These are phyloP conservation scores for Colinus virginianus DNA, from an alignment of 2,113 vertebrate species.

Conservation along the genomic window DNA sequence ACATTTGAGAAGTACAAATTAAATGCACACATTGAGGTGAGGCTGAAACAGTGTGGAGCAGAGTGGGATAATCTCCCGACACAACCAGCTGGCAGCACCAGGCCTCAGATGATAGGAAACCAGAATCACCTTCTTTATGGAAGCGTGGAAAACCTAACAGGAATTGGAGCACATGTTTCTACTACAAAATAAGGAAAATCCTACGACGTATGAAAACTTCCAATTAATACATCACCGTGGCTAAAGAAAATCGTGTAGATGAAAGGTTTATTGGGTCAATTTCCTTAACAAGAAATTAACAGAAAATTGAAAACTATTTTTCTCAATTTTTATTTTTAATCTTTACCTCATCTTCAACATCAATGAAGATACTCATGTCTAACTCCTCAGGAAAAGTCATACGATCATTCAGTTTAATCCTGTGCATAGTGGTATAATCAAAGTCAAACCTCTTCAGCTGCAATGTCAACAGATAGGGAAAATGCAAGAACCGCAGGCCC, in stretches of 20 bases:
- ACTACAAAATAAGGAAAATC: neutral
- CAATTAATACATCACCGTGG: neutral
- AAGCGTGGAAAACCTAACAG: neutral
- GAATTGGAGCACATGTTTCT: neutral
- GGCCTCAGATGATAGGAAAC: neutral
- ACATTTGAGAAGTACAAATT: neutral
- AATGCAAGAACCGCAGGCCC: constrained; percentile 97
- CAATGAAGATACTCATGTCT: constrained; percentile 98
- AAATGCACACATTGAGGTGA: neutral
- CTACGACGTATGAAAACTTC: neutral
- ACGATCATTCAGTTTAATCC: constrained; percentile 97
- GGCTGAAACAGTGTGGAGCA: neutral
- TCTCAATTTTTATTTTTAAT: neutral
- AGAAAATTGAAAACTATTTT: neutral
- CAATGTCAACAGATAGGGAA: constrained; percentile 94
- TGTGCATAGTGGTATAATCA: constrained; percentile 99
- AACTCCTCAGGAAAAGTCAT: constrained; percentile 98
- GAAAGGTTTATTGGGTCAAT: neutral
- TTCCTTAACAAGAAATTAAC: neutral
- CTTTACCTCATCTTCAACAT: constrained; percentile 96
- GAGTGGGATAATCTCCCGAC: neutral
- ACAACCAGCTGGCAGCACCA: neutral
- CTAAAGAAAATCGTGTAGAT: neutral
- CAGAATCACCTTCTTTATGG: neutral
- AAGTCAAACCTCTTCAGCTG: constrained; percentile 99